Base-by-base conservation (phyloP, 2,888 invertebrate species). In the Ormyrus thymus region DNA sequence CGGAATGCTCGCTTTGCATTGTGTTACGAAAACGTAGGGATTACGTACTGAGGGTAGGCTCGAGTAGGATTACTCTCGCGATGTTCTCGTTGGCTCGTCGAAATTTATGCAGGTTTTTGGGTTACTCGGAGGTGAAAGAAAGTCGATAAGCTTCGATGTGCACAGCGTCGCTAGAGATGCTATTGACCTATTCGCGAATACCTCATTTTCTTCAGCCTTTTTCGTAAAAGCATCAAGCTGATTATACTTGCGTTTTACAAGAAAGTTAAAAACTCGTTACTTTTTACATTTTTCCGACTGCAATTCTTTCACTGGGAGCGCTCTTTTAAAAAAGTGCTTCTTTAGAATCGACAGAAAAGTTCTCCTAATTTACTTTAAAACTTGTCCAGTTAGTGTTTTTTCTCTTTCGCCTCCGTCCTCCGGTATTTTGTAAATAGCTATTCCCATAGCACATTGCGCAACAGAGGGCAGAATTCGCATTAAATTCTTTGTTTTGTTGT, bases 401-500 rank as follows among this genome's bases (percentile, higher is more conserved):
- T 61, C 55, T 61, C 48, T 53, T 58, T 11, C 64, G 9, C 51
- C n/a, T 45, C 46, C 45, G 9, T 59, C 1, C 29, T 43, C 11
- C 59, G 43, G 46, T 59, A 77, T 77, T 77, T 46, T 13, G 58
- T 71, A 71, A 77, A 71, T 77, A 65, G 64, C 51, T n/a, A 71
- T 58, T 29, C n/a, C 45, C n/a, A 11, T 55, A 29, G 29, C 29
- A 55, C 29, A 55, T 4, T 7, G 11, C 29, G 29, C 29, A 29
- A 10, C 46, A 10, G 58, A 48, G 43, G 5, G 15, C 64, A 13
- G 66, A 77, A 77, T 77, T 46, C 77, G 65, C 71, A 43, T 65
- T 64, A 77, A 71, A 77, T 71, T 77, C 77, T 71, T 77, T 77
- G 77, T 77, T 77, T 77, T 70, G 64, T 59, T 46, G 75, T 53